These are phyloP conservation scores for Yoshiicerus persimilis DNA, from an alignment of 1,140 invertebrate genomes.

Conservation along the genomic window DNA sequence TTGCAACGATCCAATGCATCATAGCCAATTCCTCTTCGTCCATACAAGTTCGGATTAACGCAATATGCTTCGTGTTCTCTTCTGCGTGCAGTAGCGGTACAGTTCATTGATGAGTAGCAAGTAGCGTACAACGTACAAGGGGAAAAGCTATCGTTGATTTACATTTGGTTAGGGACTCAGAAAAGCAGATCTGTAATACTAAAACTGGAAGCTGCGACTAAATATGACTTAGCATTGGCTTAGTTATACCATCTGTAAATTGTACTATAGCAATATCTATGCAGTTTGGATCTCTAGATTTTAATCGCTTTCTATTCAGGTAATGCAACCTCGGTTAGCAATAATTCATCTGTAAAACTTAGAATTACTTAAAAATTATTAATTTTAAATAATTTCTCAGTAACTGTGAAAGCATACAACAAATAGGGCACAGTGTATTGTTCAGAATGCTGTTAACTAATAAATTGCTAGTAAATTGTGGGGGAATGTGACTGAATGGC, in stretches of 20 bases:
- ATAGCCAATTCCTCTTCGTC: slow-evolving; percentile 13
- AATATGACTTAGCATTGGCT: no score
- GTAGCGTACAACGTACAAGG: no score
- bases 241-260: no score
- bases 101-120: neutral
- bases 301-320: no score
- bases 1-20: neutral
- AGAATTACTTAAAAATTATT: no score
- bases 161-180: neutral
- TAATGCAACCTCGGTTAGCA: no score
- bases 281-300: no score
- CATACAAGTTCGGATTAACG: neutral
- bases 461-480: neutral
- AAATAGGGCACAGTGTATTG: no score
- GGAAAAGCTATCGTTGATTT: neutral
- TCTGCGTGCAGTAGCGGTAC: neutral
- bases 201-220: neutral
- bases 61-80: neutral
- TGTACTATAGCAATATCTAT: neutral
- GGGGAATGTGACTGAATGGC: neutral
- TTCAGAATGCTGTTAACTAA: no score
- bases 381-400: no score
- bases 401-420: no score
- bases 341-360: no score
- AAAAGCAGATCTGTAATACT: neutral